Conservation (phyloP, 2,888 invertebrate genomes). For the Brenthis ino region DNA sequence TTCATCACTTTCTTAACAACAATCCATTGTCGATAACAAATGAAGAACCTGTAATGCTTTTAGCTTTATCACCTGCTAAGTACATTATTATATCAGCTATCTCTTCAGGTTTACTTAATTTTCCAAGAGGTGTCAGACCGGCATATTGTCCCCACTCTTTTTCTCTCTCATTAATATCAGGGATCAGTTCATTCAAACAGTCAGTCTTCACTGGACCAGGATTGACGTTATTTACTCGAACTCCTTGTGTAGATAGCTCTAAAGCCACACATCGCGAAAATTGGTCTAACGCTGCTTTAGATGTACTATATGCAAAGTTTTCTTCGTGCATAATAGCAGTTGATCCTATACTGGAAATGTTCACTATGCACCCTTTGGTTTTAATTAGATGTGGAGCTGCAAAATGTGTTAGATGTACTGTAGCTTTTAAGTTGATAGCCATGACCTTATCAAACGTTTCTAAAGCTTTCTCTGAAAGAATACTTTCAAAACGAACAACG, state of each 20-base stretch:
- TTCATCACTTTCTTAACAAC: conserved; percentile 17
- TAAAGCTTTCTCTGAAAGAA: conserved; percentile 45
- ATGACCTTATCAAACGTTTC: conserved; percentile 46
- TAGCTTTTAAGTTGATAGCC: conserved; percentile 46
- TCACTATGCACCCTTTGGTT: conserved; percentile 48
- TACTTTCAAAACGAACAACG: conserved; percentile 35
- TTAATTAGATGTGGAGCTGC: conserved; percentile 45
- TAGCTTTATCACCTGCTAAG: conserved; percentile 45
- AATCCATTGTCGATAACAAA: conserved; percentile 34
- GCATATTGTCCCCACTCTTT: conserved; percentile 16
- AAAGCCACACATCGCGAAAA: conserved; percentile 87
- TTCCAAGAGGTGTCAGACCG: conserved; percentile 33
- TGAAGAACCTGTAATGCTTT: conserved; percentile 45
- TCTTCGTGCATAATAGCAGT: conserved; percentile 14
- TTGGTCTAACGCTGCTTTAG: conserved; percentile 83
- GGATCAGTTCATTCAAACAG: conserved; percentile 21
- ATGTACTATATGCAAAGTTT: conserved; percentile 35
- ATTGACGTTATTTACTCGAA: conserved; percentile 86
- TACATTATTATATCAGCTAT: conserved; percentile 48
- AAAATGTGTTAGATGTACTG: conserved; percentile 43
- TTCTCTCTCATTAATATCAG: conserved; percentile 4
- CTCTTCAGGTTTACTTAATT: conserved; percentile 43
- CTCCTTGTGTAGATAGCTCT: conserved; percentile 80
- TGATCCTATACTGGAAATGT: conserved; percentile 44
- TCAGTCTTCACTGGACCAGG: conserved; percentile 52